Conservation (phyloP, 2,888 invertebrate species). For the Pteria penguin region DNA sequence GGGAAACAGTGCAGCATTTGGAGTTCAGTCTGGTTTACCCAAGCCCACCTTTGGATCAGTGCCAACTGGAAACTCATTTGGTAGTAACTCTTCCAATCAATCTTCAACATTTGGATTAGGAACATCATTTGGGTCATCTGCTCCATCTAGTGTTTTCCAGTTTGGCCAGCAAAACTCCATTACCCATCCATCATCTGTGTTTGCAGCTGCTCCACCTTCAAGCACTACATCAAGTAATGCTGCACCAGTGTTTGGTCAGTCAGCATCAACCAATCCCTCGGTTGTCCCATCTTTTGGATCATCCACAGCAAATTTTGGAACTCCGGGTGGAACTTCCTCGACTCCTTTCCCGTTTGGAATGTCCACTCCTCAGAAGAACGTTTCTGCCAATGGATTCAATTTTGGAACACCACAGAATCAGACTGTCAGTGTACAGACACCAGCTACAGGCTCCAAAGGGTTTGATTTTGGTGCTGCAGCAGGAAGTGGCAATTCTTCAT, state of each 20-base stretch:
- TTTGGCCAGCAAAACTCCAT: slow-evolving; percentile 34
- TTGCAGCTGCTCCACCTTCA: slow-evolving; percentile 21
- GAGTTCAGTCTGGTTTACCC: slow-evolving; percentile 32
- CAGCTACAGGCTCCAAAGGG: slow-evolving; percentile 1
- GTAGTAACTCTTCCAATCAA: slow-evolving; percentile 17
- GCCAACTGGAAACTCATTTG: slow-evolving; percentile 21
- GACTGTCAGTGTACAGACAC: background rate
- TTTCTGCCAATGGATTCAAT: background rate
- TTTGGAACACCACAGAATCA: slow-evolving; percentile 29
- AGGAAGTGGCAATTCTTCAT: background rate
- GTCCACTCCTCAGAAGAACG: slow-evolving; percentile 14
- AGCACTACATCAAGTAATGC: slow-evolving; percentile 22
- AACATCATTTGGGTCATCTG: background rate
- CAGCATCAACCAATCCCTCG: background rate
- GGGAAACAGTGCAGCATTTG: slow-evolving; percentile 39
- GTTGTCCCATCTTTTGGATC: slow-evolving; percentile 14
- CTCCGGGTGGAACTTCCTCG: slow-evolving; percentile 14
- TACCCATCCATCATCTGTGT: slow-evolving; percentile 5
- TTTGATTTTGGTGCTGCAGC: slow-evolving; percentile 12
- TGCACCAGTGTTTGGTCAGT: slow-evolving; percentile 37
- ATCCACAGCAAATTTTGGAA: slow-evolving; percentile 46
- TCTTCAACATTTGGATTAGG: background rate
- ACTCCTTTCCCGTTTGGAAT: slow-evolving; percentile 20
- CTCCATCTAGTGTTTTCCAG: slow-evolving; percentile 17
- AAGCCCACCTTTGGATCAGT: slow-evolving; percentile 36